Conservation (phyloP, 2,888 invertebrate genomes). For the Lamellibrachia columna region DNA sequence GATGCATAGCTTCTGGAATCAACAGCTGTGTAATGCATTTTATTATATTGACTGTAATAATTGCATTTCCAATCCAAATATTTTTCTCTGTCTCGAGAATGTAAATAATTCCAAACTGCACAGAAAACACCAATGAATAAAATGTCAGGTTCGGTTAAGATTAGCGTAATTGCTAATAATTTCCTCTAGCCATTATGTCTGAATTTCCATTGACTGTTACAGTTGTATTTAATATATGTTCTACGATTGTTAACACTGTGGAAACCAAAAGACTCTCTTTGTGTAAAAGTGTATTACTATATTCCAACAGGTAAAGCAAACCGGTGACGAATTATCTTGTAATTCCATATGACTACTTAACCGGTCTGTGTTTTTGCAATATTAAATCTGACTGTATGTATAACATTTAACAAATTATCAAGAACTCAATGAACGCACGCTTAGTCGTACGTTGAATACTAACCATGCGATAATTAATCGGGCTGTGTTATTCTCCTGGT, state of each 20-base stretch:
- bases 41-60: not conserved
- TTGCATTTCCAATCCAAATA: not conserved
- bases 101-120: not conserved
- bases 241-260: no score
- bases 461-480: not conserved
- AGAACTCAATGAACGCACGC: not conserved
- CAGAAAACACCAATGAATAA: no score
- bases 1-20: not conserved
- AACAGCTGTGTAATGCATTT: not conserved
- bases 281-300: no score
- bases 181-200: no score
- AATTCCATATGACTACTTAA: no score
- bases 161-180: no score
- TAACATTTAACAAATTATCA: not conserved
- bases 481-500: not conserved
- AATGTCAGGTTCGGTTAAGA: no score
- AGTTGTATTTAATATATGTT: no score
- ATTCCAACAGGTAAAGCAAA: no score
- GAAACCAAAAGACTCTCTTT: no score
- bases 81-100: not conserved
- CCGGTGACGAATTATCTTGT: no score
- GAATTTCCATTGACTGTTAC: no score
- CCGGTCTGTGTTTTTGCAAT: not conserved
- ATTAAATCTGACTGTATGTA: not conserved
- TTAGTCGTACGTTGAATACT: not conserved